These are phyloP conservation scores for Rotaria macrura DNA, from an alignment of 2,888 invertebrate genomes.

Conservation along the genomic window DNA sequence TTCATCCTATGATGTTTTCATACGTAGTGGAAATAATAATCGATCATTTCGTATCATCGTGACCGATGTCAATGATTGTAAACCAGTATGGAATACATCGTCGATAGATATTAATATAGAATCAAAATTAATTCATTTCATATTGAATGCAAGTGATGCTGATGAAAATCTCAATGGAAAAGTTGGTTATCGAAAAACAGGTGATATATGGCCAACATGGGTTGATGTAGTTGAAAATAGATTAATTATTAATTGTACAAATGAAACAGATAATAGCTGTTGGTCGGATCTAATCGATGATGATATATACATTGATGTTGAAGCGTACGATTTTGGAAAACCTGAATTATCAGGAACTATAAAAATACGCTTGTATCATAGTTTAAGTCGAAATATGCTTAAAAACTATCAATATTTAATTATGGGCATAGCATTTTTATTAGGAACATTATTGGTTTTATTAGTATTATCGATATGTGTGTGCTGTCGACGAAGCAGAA, in stretches of 20 bases:
- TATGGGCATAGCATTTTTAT: not conserved
- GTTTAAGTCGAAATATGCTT: not conserved
- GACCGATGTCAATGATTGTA: not conserved
- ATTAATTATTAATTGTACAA: slow-evolving; percentile 19
- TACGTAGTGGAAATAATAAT: not conserved
- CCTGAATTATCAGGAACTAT: not conserved
- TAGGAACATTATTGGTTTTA: not conserved
- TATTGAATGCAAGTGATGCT: not conserved
- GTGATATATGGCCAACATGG: not conserved
- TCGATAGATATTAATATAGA: not conserved
- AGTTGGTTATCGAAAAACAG: not conserved
- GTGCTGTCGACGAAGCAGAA: not conserved
- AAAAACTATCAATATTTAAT: not conserved
- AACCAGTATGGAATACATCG: not conserved
- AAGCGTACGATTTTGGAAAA: slow-evolving; percentile 8
- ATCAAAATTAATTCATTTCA: not conserved
- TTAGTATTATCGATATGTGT: not conserved
- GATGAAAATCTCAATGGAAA: not conserved
- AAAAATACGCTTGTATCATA: not conserved
- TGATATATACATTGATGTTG: not conserved
- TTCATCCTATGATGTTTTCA: not conserved
- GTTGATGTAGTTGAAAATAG: not conserved
- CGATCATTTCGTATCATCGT: not conserved
- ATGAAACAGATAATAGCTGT: not conserved
- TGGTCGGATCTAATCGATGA: not conserved